Percentiles rank a stretch among this genome's conserved stretches.
phyloP scores from a whole-genome alignment of 2,797 vertebrate genomes.

The Oreortyx pictus region DNA sequence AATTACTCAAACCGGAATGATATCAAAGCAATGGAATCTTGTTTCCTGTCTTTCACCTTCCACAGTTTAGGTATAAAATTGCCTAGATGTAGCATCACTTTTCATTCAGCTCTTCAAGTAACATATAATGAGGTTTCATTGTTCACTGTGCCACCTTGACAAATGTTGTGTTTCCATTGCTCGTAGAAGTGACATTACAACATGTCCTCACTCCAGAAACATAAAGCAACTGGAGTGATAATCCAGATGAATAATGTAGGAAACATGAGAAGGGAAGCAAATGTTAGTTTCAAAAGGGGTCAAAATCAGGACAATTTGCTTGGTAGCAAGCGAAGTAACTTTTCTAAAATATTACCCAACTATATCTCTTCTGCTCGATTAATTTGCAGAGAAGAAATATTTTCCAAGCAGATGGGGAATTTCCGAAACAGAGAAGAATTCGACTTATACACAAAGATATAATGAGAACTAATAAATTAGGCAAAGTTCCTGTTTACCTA shows the following conservation, averaged over 20 bases:
- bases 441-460: slow-evolving; percentile 75
- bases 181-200: slow-evolving; percentile 20
- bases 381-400: slow-evolving; percentile 78
- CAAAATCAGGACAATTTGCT: slow-evolving; percentile 76
- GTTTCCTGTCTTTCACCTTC: background rate
- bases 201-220: background rate
- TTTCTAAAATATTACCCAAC: slow-evolving; percentile 80
- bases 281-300: slow-evolving; percentile 80
- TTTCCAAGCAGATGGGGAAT: slow-evolving; percentile 76
- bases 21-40: slow-evolving; percentile 30
- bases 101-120: slow-evolving; percentile 33
- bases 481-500: slow-evolving; percentile 80
- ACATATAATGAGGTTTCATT: slow-evolving; percentile 46
- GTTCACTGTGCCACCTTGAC: slow-evolving; percentile 50
- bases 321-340: slow-evolving; percentile 73
- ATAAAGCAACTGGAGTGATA: background rate
- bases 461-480: slow-evolving; percentile 86
- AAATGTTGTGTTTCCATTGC: slow-evolving; percentile 53
- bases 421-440: slow-evolving; percentile 64
- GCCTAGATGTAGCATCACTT: slow-evolving; percentile 19
- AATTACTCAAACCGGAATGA: slow-evolving; percentile 11
- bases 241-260: slow-evolving; percentile 78
- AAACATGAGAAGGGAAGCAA: slow-evolving; percentile 73
- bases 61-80: slow-evolving; percentile 33
- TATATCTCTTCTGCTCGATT: slow-evolving; percentile 76